Percentiles rank a stretch among this genome's conserved stretches.
phyloP scores from a whole-genome alignment of 2,113 vertebrate genomes.

The Pomatorhinus ruficollis region DNA sequence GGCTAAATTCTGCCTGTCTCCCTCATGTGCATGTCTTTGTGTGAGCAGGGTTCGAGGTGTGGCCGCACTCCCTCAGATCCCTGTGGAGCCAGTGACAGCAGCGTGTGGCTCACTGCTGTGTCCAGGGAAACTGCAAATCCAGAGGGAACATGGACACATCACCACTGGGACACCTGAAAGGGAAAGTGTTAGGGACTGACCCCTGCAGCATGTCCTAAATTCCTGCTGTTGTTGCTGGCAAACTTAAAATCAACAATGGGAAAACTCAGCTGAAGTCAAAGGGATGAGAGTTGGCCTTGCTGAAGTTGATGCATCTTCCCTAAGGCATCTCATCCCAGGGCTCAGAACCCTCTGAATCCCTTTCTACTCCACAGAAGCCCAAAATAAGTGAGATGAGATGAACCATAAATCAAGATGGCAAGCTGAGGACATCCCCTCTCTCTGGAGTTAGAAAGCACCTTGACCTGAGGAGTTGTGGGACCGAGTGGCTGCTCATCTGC shows the following conservation, averaged over 20 bases:
- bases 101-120: rapidly evolving
- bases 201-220: background rate
- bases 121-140: background rate
- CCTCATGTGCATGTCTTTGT: rapidly evolving
- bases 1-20: background rate
- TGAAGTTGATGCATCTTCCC: background rate
- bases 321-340: background rate
- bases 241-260: background rate
- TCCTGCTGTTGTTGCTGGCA: background rate
- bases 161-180: background rate
- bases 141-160: rapidly evolving
- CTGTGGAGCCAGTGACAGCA: background rate
- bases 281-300: background rate
- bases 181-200: background rate
- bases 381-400: background rate
- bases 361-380: background rate
- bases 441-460: background rate
- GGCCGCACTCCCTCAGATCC: background rate
- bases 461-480: background rate
- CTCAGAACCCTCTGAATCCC: background rate
- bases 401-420: background rate
- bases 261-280: background rate
- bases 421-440: background rate
- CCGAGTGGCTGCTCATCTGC: background rate
- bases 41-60: background rate